Base-by-base conservation (phyloP, 2,888 invertebrate species). In the Trichacis sp. region DNA sequence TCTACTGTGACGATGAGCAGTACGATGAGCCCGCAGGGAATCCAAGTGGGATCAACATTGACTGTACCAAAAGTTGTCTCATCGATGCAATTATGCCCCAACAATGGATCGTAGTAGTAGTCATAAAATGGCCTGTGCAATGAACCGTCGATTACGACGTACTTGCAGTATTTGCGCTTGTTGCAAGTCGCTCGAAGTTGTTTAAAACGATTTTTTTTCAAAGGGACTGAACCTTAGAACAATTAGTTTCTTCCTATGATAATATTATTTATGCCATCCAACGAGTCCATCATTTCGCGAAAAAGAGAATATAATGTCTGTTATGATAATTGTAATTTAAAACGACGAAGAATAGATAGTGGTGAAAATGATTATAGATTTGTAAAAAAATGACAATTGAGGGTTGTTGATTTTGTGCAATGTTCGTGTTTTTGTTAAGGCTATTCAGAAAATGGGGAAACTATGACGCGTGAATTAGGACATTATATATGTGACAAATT, bases 1-100 rank as follows among this genome's bases (percentile, higher is more conserved):
- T 84, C 84, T 29, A 77, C 83, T 2, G 76, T 80, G 6, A 75
- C 74, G 29, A 73, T 84, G 36, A 74, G 76, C 54, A 83, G 78
- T 49, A 69, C 78, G 18, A 66, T 79, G 45, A 76, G 40, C 53
- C 67, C 68, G 19, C 51, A 66, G 2, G 46, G 69, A 38, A 73
- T 54, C 19, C 74, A 70, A 38, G 53, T 17, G 4, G 79, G 75
- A 29, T 56, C 69, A 38, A 79, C 74, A 59, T 69, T 83, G 66
- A 76, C 73, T 20, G 83, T 83, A 73, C 81, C 84, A 78, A 83
- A 67, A 65, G 24, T 75, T 42, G 48, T 76, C 46, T 69, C 77
- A 68, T 65, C 72, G 30, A 50, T 74, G 62, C 78, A 80, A 66
- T 74, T 72, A 57, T 74, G 78, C 14, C 67, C 70, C 11, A 50